Evolutionary conservation across 2,113 vertebrate genomes (phyloP).

Genomic region (Plotosus lineatus): DNA sequence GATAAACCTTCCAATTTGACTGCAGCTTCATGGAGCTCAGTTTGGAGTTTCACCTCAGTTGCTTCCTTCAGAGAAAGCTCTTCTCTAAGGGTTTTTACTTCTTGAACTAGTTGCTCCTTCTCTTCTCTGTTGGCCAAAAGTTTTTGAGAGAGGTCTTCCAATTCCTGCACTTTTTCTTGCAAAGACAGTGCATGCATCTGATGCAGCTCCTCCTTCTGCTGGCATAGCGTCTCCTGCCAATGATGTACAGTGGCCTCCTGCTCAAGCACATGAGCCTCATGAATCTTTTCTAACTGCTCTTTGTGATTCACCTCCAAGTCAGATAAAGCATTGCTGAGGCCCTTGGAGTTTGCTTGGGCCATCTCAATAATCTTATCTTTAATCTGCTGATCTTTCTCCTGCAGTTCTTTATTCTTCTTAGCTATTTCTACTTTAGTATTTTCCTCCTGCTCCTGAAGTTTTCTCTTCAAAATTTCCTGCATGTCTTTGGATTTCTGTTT

Average conservation of each 20-base stretch:
- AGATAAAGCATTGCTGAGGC: constrained; percentile 77
- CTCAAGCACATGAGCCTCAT: constrained; percentile 70
- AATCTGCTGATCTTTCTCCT: constrained; percentile 84
- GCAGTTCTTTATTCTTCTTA: constrained; percentile 82
- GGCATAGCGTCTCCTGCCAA: constrained; percentile 79
- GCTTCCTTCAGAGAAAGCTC: constrained; percentile 73
- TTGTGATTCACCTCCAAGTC: constrained; percentile 86
- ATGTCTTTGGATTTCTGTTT: constrained; percentile 86
- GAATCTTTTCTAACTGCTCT: constrained; percentile 80
- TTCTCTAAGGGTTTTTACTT: constrained; percentile 76
- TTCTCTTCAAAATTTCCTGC: constrained; percentile 85
- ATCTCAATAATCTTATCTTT: constrained; percentile 86
- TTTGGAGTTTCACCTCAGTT: constrained; percentile 79
- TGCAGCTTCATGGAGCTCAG: constrained; percentile 77
- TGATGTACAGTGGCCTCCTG: constrained; percentile 65
- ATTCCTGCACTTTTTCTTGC: constrained; percentile 81
- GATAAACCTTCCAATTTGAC: constrained; percentile 70
- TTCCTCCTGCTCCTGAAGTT: constrained; percentile 84
- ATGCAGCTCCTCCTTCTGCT: constrained; percentile 78
- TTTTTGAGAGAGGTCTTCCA: constrained; percentile 75
- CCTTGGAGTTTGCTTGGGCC: constrained; percentile 81
- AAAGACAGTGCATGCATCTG: constrained; percentile 76
- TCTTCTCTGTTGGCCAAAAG: constrained; percentile 70
- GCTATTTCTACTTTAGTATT: constrained; percentile 83
- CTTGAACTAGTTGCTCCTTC: constrained; percentile 68